Base-by-base conservation (phyloP, 2,113 vertebrate genomes). In the Aegypius monachus region DNA sequence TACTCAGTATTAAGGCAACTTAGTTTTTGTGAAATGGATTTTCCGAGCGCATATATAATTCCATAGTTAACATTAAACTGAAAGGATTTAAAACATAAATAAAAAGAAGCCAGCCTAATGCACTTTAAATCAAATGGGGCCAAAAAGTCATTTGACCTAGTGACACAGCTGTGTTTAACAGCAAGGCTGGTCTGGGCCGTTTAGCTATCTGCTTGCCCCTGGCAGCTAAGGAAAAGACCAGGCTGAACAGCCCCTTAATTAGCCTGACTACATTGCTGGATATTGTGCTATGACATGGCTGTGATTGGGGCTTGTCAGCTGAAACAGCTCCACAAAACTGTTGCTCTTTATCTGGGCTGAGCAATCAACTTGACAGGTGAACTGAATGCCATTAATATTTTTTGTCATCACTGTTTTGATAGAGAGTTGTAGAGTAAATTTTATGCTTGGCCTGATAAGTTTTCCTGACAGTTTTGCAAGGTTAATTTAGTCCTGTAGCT, bases 391-490 rank as follows among this genome's bases (percentile, higher is more conserved):
- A 53, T 92, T 79, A 83, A 84, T 91, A 23, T 47, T 82, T 93
- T 85, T 81, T 85, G 88, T 86, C 83, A 82, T 88, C 20, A 6
- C n/a, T n/a, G 55, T 91, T 91, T 72, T 14, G 26, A 66, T 5
- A 93, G 36, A 38, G 74, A 53, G 13, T 47, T 90, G 72, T 79
- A 36, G 47, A 92, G 72, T 70, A 63, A 45, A 94, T 77, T 92
- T 94, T 83, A 61, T 92, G 81, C 85, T 90, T 59, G 63, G 26
- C 59, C 36, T 84, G 52, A 4, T 89, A 61, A 6, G 42, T 91
- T 95, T 79, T 81, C 65, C 43, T 91, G 95, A 90, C 67, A 86
- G 61, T 86, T 93, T 83, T 96, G 63, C 67, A 88, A 92, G 88
- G 84, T 81, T 95, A 84, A 94, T 93, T 93, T 89, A 91, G 78